phyloP scores from a whole-genome alignment of 2,797 vertebrate genomes.

The Siniperca obscura region DNA sequence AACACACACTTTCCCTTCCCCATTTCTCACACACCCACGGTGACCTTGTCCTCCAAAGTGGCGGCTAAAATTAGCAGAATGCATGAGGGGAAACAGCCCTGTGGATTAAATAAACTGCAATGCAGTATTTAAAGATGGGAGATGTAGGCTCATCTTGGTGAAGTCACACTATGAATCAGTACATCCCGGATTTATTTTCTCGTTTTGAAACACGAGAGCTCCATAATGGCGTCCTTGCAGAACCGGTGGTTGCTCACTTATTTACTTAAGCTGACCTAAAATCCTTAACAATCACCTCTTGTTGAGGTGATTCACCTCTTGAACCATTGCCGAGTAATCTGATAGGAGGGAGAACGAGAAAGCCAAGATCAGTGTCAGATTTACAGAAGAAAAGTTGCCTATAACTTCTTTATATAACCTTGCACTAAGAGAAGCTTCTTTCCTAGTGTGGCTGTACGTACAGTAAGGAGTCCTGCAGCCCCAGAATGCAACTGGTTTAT shows the following conservation, averaged over 20 bases:
- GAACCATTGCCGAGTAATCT: conserved; percentile 39
- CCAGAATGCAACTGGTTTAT: conserved; percentile 21
- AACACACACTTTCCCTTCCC: neutral
- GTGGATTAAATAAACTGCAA: conserved; percentile 63
- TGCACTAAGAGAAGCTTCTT: neutral
- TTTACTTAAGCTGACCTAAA: conserved; percentile 63
- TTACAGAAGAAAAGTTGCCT: neutral
- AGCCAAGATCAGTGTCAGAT: conserved; percentile 36
- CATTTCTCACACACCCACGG: conserved; percentile 44
- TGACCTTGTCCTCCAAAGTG: conserved; percentile 67
- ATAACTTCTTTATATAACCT: conserved; percentile 23
- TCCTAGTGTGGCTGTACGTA: neutral
- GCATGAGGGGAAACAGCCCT: conserved; percentile 42
- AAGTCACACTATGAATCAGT: neutral
- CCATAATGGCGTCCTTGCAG: conserved; percentile 30
- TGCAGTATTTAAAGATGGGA: conserved; percentile 51
- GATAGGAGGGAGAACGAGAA: conserved; percentile 41
- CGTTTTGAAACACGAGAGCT: conserved; percentile 57
- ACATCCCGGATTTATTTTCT: conserved; percentile 3
- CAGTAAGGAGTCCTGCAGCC: neutral
- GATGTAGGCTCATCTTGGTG: neutral
- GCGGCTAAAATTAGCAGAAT: conserved; percentile 69
- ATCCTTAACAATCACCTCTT: conserved; percentile 54
- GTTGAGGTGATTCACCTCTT: conserved; percentile 36
- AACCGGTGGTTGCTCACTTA: conserved; percentile 49